Evolutionary conservation across 92 coral and sea anemone genomes (phyloP).

Genomic region (Zoanthus solanderi): DNA sequence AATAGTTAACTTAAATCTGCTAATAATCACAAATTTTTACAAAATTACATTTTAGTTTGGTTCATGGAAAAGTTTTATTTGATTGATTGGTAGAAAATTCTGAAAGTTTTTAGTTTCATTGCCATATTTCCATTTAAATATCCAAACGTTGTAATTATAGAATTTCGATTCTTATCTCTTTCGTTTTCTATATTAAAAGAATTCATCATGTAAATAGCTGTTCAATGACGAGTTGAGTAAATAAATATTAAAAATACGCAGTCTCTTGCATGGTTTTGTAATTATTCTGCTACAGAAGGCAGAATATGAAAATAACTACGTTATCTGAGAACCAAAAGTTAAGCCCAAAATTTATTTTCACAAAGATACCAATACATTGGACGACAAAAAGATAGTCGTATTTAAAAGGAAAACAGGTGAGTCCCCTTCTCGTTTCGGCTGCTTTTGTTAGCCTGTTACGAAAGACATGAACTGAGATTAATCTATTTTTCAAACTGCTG

Average conservation of each 20-base stretch:
- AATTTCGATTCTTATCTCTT: not conserved
- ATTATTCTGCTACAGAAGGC: not conserved
- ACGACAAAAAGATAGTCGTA: too few relatives aligned
- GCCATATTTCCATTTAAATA: not conserved
- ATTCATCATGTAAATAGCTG: slow-evolving; percentile 5
- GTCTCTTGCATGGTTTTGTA: not conserved
- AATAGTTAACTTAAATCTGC: too few relatives aligned
- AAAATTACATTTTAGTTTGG: not conserved
- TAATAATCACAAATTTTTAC: not conserved
- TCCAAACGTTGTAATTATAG: not conserved
- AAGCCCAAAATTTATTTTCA: too few relatives aligned
- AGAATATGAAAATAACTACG: too few relatives aligned
- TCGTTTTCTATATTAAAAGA: not conserved
- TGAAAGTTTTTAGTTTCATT: not conserved
- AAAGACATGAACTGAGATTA: too few relatives aligned
- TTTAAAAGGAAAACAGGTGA: too few relatives aligned
- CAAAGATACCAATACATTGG: too few relatives aligned
- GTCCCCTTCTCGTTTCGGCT: too few relatives aligned
- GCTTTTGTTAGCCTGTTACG: too few relatives aligned
- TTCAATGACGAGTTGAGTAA: not conserved
- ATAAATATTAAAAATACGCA: not conserved
- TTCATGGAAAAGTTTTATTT: not conserved
- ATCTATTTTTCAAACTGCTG: too few relatives aligned
- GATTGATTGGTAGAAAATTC: not conserved
- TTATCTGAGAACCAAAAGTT: too few relatives aligned